phyloP scores from a whole-genome alignment of 2,888 invertebrate species.

The Fabriciana adippe region DNA sequence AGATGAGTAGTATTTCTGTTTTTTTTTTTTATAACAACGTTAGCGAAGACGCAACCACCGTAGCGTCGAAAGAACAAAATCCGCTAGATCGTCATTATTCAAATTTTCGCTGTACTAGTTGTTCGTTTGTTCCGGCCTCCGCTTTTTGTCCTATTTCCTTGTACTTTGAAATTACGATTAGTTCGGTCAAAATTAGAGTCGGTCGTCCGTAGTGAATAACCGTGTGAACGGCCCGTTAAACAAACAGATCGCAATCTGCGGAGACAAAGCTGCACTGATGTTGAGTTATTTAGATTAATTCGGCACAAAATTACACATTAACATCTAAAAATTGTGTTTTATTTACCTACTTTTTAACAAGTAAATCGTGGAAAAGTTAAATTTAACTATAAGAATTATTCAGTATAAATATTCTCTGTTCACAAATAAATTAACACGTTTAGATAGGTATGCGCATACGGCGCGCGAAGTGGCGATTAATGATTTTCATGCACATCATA shows the following conservation, averaged over 20 bases:
- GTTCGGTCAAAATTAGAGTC: conserved; percentile 72
- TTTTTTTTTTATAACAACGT: conserved; percentile 49
- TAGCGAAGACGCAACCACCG: conserved; percentile 60
- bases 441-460: neutral
- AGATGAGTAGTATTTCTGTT: conserved; percentile 39
- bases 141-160: conserved; percentile 76
- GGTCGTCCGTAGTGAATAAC: conserved; percentile 76
- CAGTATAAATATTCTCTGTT: neutral
- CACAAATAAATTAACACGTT: conserved; percentile 6
- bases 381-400: neutral
- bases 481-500: conserved; percentile 55
- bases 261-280: neutral
- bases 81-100: conserved; percentile 80
- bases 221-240: conserved; percentile 78
- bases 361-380: too few relatives aligned
- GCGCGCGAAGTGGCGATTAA: conserved; percentile 29
- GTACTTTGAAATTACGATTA: conserved; percentile 78
- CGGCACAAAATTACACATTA: neutral
- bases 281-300: neutral
- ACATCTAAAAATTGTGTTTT: neutral
- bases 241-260: conserved; percentile 50
- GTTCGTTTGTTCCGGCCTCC: conserved; percentile 79
- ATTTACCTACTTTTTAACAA: neutral
- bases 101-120: conserved; percentile 80
- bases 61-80: conserved; percentile 72